Evolutionary conservation across 1,140 invertebrate species (phyloP), one percentile per base, ranked within the genome.

Genomic region (Rhynchophorus ferrugineus): DNA sequence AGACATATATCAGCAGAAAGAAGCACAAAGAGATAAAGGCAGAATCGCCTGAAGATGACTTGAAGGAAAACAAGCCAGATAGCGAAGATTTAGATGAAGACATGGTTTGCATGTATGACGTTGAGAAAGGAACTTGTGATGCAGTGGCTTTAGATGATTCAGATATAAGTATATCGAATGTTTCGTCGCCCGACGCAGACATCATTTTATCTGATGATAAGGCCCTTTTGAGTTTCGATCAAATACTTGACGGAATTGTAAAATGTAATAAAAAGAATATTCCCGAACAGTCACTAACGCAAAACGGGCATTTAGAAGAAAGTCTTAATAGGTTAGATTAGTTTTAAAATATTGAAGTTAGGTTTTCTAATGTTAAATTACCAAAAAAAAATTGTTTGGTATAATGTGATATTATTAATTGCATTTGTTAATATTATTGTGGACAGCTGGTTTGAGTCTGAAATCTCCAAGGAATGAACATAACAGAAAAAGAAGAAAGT

Each of bases 241-340:
- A 58, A 20, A 61, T 61, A 35, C 38, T 61, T 11, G 52, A 58
- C 8, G 57, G 56, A 34, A 54, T 61, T 14, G 51, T 61, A 1
- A 61, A 58, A 44, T 61, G 56, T 33, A 61, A 61, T 55, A 33
- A 53, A 21, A 58, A 54, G 43, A 61, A 61, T 56, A 54, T 58
- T 13, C 59, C 56, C n/a, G 54, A 50, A 22, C 49, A 46, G 24
- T 17, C 16, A 41, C 21, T 21, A 8, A 36, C 54, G 11, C 18
- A 35, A 13, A 47, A 14, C 9, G 51, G 42, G 33, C 22, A 46
- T 20, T 35, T 51, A 37, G 44, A 48, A 29, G 49, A 57, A 22
- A 38, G 44, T 3, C 17, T 57, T 9, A 29, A 47, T 34, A 52
- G 45, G 39, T 51, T 48, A 13, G 49, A 48, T 3, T 47, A 34